phyloP scores from a whole-genome alignment of 2,113 vertebrate genomes.

The Neoarius graeffei region DNA sequence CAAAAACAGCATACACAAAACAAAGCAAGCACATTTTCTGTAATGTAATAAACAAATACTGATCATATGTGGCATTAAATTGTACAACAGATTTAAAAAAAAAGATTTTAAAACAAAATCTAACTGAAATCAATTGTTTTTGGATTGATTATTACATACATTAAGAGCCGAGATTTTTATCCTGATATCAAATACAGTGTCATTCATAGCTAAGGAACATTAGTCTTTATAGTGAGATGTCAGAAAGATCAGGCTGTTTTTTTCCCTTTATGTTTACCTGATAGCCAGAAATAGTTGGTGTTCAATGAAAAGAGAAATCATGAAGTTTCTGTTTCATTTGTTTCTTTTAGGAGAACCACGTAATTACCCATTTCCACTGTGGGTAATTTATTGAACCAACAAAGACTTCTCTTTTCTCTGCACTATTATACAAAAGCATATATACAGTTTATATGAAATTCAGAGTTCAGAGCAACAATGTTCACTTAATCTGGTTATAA shows the following conservation, averaged over 20 bases:
- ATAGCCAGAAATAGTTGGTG: not conserved
- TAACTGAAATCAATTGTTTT: not conserved
- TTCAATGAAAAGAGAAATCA: not conserved
- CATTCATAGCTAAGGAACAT: not conserved
- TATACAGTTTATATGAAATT: not conserved
- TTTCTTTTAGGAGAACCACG: constrained; percentile 4
- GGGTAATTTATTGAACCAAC: not conserved
- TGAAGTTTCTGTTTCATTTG: not conserved
- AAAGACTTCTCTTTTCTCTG: not conserved
- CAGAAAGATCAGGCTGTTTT: too few species aligned
- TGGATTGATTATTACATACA: not conserved
- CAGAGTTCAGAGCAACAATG: not conserved
- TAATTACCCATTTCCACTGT: not conserved
- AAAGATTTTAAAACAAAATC: not conserved
- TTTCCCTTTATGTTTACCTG: not conserved
- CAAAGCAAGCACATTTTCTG: not conserved
- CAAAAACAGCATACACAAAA: not conserved
- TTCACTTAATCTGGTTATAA: too few species aligned
- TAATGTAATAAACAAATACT: not conserved
- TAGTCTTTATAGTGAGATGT: too few species aligned
- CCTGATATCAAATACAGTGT: not conserved
- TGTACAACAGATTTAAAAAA: not conserved
- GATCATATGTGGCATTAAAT: not conserved
- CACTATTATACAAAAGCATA: not conserved
- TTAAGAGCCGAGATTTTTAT: not conserved